Evolutionary conservation across 2,888 invertebrate genomes (phyloP).

Genomic region (Quadriops clusia): DNA sequence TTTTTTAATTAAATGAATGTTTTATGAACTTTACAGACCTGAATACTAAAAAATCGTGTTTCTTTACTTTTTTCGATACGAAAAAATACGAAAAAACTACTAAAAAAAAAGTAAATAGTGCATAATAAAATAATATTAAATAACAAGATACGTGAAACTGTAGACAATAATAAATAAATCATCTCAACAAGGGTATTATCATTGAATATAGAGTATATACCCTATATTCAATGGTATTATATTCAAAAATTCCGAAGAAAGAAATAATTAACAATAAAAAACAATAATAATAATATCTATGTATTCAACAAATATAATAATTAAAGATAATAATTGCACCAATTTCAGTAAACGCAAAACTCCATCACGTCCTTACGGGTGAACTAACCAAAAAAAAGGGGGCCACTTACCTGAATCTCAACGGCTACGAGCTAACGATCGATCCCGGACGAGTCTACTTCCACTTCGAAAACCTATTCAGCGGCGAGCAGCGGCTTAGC

Average conservation of each 20-base stretch:
- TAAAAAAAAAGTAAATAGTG: no score
- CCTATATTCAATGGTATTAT: no score
- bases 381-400: constrained; percentile 39
- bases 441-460: constrained; percentile 47
- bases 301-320: background rate
- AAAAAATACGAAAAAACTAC: no score
- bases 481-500: constrained; percentile 27
- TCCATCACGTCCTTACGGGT: constrained; percentile 8
- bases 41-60: no score
- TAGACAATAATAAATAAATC: no score
- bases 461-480: constrained; percentile 53
- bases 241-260: constrained; percentile 54
- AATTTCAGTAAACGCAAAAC: constrained; percentile 8
- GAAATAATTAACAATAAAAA: constrained; percentile 34
- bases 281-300: background rate
- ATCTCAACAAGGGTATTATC: no score
- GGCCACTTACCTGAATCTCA: constrained; percentile 50
- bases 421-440: constrained; percentile 51
- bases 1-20: no score
- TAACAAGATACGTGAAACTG: no score
- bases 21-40: no score
- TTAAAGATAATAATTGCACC: constrained; percentile 5
- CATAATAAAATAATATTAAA: no score
- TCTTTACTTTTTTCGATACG: no score
- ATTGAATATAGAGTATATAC: no score